Base-by-base conservation (phyloP, 2,888 invertebrate genomes). In the Pyrrhosoma nymphula region DNA sequence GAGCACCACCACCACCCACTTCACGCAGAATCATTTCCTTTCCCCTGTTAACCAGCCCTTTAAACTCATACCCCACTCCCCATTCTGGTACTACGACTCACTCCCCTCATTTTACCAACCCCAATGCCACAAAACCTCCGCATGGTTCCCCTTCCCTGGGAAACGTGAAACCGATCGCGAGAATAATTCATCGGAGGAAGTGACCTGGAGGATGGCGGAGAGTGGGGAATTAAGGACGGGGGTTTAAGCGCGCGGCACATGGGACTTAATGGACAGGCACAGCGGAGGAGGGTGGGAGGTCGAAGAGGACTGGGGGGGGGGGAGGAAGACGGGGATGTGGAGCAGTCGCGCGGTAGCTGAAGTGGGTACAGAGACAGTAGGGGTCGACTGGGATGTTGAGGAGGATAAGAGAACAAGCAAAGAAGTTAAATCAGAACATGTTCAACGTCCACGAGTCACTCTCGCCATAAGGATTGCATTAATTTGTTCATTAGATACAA, bases 101-200 rank as follows among this genome's bases (percentile, higher is more conserved):
- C 60, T 60, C 60, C 60, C 60, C 60, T 60, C 47, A 47, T 47
- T 60, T 60, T 0, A 12, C 16, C 63, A 63, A 3, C 26, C 69
- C 69, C 26, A 10, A n/a, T 26, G 12, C 35, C 39, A 8, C 35
- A 88, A 88, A 47, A 20, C 26, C 39, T 88, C 23, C 88, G 4
- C 82, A 47, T 47, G 47, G 47, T 8, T 47, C 47, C 47, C 47
- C 47, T 60, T 60, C n/a, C 35, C 88, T 0, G 88, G 88, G 39
- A 47, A 47, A 88, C 88, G 60, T 60, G 69, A 69, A 69, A 69
- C 69, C 69, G 69, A 69, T 69, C 23, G 69, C 69, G 69, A n/a
- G 91, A 91, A 91, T 91, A 91, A 91, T 91, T 91, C 91, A 91
- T 91, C 69, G 63, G 63, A 63, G 91, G 63, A 91, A 60, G 91